Evolutionary conservation across 2,888 invertebrate genomes (phyloP), one percentile per base, ranked within the genome.

Genomic region (Idaea dimidiata): DNA sequence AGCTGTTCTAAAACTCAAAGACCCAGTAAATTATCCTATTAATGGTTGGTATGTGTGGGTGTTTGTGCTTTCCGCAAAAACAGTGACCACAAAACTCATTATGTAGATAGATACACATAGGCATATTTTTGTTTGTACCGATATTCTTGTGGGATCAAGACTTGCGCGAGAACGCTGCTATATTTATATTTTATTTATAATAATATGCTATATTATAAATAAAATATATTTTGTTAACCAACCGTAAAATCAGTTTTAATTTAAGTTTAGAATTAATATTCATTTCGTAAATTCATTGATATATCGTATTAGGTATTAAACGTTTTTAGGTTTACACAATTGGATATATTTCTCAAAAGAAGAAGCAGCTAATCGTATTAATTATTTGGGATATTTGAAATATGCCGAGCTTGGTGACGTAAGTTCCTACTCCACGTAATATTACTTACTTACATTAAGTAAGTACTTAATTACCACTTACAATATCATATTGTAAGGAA

Each of bases 271-370:
- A 24, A 24, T 24, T 24, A 24, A 24, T 24, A 24, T 24, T 24
- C 24, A 24, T 24, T 3, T 24, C 24, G 5, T 24, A 24, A 24
- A 24, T 3, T 24, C 1, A 3, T 24, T 24, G n/a, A n/a, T n/a
- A n/a, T 24, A 24, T 33, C 3, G 7, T 33, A 16, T 55, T 32
- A 7, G 7, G 16, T 60, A 63, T 24, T 64, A 54, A 56, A n/a
- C 58, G 33, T 75, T 82, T 74, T 65, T 88, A 81, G 98, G 98
- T 8, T 92, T 98, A 69, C 98, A 99, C 84, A 98, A 97, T 83
- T 98, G 98, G 98, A 93, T 98, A 33, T 97, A 96, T 84, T 97
- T 97, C 76, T 94, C 95, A 62, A 94, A 94, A 64, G 95, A 97
- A 86, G 98, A 98, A 89, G 81, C 88, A 56, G 94, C 94, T 0